phyloP scores from a whole-genome alignment of 2,888 invertebrate genomes.

The Tetranychus truncatus region DNA sequence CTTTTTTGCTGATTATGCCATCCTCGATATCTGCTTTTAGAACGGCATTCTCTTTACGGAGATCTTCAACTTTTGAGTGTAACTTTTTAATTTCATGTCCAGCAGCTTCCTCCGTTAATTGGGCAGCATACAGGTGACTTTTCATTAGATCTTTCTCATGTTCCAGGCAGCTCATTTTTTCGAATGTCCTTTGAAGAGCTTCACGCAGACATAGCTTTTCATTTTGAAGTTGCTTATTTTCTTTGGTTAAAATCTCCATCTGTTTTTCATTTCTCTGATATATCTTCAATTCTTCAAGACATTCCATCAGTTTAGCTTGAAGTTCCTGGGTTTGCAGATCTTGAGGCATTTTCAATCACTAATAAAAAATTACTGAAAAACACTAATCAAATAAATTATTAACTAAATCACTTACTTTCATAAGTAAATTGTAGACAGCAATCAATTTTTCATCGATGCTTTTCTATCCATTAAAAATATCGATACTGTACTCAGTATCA shows the following conservation, averaged over 20 bases:
- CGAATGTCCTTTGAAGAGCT: background rate
- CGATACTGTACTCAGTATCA: no score
- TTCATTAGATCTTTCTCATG: background rate
- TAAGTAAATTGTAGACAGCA: no score
- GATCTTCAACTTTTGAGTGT: background rate
- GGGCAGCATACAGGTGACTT: background rate
- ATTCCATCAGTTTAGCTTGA: background rate
- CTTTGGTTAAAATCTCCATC: background rate
- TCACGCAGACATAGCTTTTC: background rate
- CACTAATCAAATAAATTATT: no score
- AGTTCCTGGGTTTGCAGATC: background rate
- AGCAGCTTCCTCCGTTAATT: background rate
- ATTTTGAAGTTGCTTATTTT: background rate
- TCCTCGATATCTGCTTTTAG: background rate
- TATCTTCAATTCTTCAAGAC: background rate
- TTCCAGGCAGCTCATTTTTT: background rate
- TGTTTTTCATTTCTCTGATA: background rate
- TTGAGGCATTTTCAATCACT: background rate
- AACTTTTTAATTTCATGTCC: background rate
- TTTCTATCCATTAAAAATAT: no score
- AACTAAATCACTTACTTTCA: no score
- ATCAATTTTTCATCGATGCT: no score
- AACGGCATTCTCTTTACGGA: background rate
- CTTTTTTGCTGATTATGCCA: background rate
- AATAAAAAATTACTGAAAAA: no score